Conservation (phyloP, 2,797 vertebrate genomes). For the Telmatherina bonti region DNA sequence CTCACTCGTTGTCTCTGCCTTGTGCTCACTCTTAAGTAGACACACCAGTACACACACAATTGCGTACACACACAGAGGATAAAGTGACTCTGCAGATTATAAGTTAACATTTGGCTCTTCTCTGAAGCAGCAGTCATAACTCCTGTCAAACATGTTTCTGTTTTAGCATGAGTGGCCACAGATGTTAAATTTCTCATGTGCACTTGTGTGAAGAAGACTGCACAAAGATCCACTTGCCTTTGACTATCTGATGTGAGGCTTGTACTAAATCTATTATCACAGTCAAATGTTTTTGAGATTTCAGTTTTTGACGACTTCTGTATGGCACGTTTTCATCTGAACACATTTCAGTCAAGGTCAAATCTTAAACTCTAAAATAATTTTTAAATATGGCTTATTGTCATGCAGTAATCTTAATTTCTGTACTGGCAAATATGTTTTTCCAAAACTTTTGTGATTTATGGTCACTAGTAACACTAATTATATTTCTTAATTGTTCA, state of each 20-base stretch:
- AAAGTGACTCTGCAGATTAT: conserved; percentile 34
- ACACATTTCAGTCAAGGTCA: not conserved
- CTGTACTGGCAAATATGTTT: not conserved
- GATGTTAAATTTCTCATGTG: not conserved
- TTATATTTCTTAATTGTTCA: not conserved
- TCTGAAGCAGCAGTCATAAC: conserved; percentile 30
- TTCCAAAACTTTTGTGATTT: not conserved
- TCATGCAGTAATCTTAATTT: no score
- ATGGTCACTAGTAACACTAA: not conserved
- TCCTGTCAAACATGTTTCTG: conserved; percentile 2
- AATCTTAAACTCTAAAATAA: not conserved
- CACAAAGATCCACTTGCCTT: not conserved
- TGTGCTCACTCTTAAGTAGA: conserved; percentile 40
- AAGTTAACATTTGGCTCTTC: conserved; percentile 36
- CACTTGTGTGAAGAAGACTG: not conserved
- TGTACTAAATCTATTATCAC: not conserved
- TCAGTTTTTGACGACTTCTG: not conserved
- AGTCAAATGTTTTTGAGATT: not conserved
- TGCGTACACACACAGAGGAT: conserved; percentile 16
- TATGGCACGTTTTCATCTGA: not conserved
- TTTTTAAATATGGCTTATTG: not conserved
- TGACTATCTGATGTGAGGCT: not conserved
- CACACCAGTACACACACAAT: conserved; percentile 20
- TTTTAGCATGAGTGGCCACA: conserved; percentile 4
- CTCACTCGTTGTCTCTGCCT: conserved; percentile 63